Base-by-base conservation (phyloP, 2,797 vertebrate species). In the Lepidocolaptes lacrymiger region DNA sequence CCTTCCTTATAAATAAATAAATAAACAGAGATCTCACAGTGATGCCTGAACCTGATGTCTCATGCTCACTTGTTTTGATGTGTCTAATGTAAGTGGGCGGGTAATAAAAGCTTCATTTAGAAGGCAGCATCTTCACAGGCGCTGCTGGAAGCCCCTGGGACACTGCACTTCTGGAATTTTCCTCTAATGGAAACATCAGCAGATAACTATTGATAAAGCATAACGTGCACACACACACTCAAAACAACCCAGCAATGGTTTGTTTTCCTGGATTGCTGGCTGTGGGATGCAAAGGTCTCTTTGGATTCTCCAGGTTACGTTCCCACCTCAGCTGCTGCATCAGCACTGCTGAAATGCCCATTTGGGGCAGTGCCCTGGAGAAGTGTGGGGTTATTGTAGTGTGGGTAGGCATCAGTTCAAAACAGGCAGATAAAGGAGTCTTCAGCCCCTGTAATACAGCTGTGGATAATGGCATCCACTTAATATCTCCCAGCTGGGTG, bases 81-180 rank as follows among this genome's bases (percentile, higher is more conserved):
- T 76, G 58, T 59, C 91, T 96, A 83, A 95, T 90, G 84, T 82
- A 80, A 96, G 90, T 95, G 88, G 86, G 95, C 0, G 55, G 85
- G 85, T 91, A 97, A 97, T 92, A 89, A 95, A 96, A 96, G 63
- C 88, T 95, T 96, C 86, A 87, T 94, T 96, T 95, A 89, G 81
- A 89, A 91, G 62, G 51, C 34, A 72, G 48, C 6, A 1, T 78
- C 74, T 78, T 92, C 94, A 83, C 34, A 49, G 8, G 89, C 37
- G 0, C 91, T 81, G 80, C 83, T 95, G 89, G 93, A 88, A 93
- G 68, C 75, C 88, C 75, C 43, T 85, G 94, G 91, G 91, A 96
- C 15, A 3, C 80, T 83, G 56, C 69, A 81, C 48, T 95, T 96
- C 90, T 92, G 89, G 89, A 96, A 91, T 88, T 82, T 95, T 95